Conservation (phyloP, 1,140 invertebrate species). For the Drosophila melanogaster region Release_6_plus_ISO1_MT NT_033777.3:16388001-16388500, state of each 20-base stretch:
- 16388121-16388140: constrained; percentile 44
- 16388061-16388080: constrained; percentile 70
- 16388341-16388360: constrained; percentile 51
- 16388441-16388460: constrained; percentile 11
- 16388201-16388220: constrained; percentile 32
- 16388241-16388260: not conserved
- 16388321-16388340: constrained; percentile 50
- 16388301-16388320: constrained; percentile 12
- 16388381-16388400: constrained; percentile 59
- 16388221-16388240: constrained; percentile 46
- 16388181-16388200: constrained; percentile 48
- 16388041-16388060: constrained; percentile 38
- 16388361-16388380: constrained; percentile 56
- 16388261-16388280: constrained; percentile 7
- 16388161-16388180: constrained; percentile 4
- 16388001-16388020: too few relatives aligned
- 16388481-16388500: constrained; percentile 78
- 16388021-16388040: not conserved
- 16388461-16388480: constrained; percentile 8
- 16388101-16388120: constrained; percentile 46
- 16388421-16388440: constrained; percentile 83
- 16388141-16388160: constrained; percentile 2
- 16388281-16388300: constrained; percentile 21
- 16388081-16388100: constrained; percentile 17
- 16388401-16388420: constrained; percentile 79